Conservation (phyloP, 2,797 vertebrate genomes). For the Tolypeutes matacus region DNA sequence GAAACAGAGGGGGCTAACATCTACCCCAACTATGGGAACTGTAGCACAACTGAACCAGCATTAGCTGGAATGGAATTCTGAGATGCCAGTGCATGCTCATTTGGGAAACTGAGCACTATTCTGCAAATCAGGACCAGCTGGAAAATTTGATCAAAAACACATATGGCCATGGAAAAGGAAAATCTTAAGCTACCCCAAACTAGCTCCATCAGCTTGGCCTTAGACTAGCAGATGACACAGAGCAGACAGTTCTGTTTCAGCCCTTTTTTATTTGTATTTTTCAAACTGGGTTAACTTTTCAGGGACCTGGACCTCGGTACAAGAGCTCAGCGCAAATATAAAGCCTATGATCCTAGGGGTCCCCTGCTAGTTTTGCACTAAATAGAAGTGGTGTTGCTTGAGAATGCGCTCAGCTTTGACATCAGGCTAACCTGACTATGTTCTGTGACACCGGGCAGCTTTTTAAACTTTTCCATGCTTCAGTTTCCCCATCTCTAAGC, state of each 20-base stretch:
- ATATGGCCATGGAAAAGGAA: conserved; percentile 67
- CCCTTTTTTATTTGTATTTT: neutral
- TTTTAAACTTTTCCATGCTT: conserved; percentile 34
- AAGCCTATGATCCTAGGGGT: neutral
- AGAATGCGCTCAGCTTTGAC: neutral
- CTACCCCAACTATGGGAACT: conserved; percentile 18
- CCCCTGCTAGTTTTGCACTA: neutral
- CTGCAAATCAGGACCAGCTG: conserved; percentile 81
- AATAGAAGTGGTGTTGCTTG: neutral
- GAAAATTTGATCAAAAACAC: conserved; percentile 71
- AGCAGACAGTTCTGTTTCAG: neutral
- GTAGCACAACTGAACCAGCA: neutral
- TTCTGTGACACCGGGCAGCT: neutral
- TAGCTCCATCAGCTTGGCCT: conserved; percentile 49
- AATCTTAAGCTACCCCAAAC: conserved; percentile 71
- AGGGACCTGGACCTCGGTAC: neutral
- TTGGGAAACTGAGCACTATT: conserved; percentile 74
- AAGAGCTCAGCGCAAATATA: neutral
- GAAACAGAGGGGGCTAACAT: neutral
- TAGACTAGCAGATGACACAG: conserved; percentile 49
- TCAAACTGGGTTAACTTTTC: neutral
- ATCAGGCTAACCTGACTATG: neutral
- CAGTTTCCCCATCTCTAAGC: neutral
- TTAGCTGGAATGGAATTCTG: conserved; percentile 61
- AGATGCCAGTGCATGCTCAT: conserved; percentile 56